Conservation (phyloP, 2,888 invertebrate species). For the Eupithecia tripunctaria region DNA sequence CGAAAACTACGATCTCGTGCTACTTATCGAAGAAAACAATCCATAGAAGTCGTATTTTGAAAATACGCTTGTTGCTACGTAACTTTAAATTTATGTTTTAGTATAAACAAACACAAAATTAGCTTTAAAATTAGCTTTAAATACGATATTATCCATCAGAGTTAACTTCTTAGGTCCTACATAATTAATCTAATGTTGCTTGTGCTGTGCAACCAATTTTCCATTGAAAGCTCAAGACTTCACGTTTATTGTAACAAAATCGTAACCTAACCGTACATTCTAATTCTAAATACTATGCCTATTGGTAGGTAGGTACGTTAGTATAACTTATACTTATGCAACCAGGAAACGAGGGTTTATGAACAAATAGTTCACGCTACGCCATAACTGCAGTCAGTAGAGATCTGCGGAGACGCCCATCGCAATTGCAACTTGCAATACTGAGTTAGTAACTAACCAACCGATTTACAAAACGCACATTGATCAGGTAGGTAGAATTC, state of each 20-base stretch:
- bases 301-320: too few species aligned
- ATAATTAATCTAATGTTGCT: not conserved
- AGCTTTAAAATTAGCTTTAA: too few species aligned
- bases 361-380: constrained; percentile 32
- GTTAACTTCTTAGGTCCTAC: not conserved
- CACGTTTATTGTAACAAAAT: not conserved
- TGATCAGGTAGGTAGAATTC: not conserved
- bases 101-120: too few species aligned
- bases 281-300: not conserved
- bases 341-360: constrained; percentile 31
- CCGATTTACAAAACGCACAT: not conserved
- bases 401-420: constrained; percentile 19
- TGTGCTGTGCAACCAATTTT: not conserved
- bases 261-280: too few species aligned
- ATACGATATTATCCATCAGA: too few species aligned
- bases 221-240: not conserved
- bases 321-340: constrained; percentile 25
- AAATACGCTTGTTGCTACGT: too few species aligned
- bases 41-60: too few species aligned
- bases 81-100: not conserved
- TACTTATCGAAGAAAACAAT: too few species aligned
- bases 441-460: not conserved
- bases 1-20: too few species aligned
- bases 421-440: constrained; percentile 17
- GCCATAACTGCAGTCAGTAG: constrained; percentile 19